These are phyloP conservation scores for Gallinago jamesoni DNA, from an alignment of 2,113 vertebrate genomes.

Conservation along the genomic window DNA sequence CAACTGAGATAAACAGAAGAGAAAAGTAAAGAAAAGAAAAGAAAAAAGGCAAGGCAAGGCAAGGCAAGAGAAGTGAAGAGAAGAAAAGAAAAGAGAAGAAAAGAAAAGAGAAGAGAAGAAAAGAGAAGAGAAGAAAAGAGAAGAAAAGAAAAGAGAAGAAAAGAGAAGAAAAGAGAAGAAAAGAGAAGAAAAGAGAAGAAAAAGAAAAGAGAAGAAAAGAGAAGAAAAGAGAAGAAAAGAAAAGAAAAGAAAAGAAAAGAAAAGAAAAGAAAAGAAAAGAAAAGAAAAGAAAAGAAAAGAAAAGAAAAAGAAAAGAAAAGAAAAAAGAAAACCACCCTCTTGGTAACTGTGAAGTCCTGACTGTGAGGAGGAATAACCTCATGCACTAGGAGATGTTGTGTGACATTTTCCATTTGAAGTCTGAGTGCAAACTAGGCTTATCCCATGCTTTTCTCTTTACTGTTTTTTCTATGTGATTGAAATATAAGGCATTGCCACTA, in stretches of 20 bases:
- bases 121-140: too few relatives aligned
- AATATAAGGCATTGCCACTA: not conserved
- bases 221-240: too few relatives aligned
- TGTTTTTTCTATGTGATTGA: not conserved
- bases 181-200: too few relatives aligned
- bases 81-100: not conserved
- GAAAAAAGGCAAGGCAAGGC: too few relatives aligned
- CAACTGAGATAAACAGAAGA: not conserved
- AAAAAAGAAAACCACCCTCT: not conserved
- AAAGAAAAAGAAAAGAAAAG: too few relatives aligned
- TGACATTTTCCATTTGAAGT: not conserved
- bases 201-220: too few relatives aligned
- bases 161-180: too few relatives aligned
- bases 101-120: too few relatives aligned
- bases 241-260: too few relatives aligned
- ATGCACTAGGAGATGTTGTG: not conserved
- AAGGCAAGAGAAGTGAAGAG: fast-evolving
- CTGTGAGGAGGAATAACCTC: not conserved
- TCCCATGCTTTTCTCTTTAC: not conserved
- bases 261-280: too few relatives aligned
- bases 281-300: too few relatives aligned
- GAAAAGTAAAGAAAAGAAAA: not conserved
- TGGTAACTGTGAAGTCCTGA: not conserved
- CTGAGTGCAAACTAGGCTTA: not conserved
- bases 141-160: too few relatives aligned